Conservation (phyloP, 2,888 invertebrate species). For the Junonia oenone region DNA sequence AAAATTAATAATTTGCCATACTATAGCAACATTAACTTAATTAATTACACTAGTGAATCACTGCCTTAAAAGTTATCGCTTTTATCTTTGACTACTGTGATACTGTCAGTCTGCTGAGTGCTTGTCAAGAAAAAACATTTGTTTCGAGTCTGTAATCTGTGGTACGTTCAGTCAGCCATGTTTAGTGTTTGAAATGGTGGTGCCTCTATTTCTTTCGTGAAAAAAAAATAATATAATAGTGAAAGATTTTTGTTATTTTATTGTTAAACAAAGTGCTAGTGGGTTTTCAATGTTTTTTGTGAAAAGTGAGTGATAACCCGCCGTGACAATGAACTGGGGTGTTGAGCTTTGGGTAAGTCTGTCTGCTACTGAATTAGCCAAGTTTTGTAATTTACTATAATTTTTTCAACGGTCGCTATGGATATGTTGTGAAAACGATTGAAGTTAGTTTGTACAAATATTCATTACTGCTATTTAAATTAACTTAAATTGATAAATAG, state of each 20-base stretch:
- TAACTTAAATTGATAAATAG: constrained; percentile 3
- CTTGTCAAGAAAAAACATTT: constrained; percentile 36
- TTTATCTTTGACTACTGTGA: constrained; percentile 6
- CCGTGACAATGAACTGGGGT: constrained; percentile 83
- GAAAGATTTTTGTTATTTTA: constrained; percentile 48
- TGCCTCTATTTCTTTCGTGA: constrained; percentile 45
- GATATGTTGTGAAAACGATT: neutral
- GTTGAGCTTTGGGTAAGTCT: constrained; percentile 84
- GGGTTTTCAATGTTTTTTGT: constrained; percentile 73
- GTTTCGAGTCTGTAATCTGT: constrained; percentile 34
- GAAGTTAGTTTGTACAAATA: neutral
- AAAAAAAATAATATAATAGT: constrained; percentile 58
- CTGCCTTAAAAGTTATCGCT: neutral
- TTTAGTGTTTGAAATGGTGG: constrained; percentile 76
- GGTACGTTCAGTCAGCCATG: constrained; percentile 69
- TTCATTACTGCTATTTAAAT: neutral
- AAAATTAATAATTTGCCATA: constrained; percentile 1
- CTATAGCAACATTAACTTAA: neutral
- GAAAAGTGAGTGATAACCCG: constrained; percentile 63
- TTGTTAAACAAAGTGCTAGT: constrained; percentile 53
- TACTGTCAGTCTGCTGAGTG: constrained; percentile 25
- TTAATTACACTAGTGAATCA: neutral
- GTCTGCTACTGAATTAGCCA: constrained; percentile 23
- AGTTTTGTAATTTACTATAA: constrained; percentile 25
- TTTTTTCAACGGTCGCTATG: constrained; percentile 8